Evolutionary conservation across 2,113 vertebrate genomes (phyloP).

Genomic region (Xenopus laevis): DNA sequence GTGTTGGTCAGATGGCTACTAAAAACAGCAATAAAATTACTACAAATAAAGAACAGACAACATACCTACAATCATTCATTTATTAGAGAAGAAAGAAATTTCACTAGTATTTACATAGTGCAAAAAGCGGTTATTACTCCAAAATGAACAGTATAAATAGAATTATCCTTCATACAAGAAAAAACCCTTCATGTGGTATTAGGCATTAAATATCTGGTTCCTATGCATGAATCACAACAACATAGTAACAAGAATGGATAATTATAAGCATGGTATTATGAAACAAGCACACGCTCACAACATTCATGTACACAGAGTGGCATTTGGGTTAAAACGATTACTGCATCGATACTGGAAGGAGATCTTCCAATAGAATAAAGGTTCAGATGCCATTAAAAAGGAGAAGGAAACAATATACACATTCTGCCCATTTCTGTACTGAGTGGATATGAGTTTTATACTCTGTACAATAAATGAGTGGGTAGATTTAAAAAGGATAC

Average conservation of each 20-base stretch:
- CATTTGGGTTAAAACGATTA: too few relatives aligned
- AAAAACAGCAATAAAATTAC: too few relatives aligned
- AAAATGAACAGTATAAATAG: slow-evolving; percentile 62
- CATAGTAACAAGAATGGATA: neutral
- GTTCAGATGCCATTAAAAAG: too few relatives aligned
- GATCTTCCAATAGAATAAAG: too few relatives aligned
- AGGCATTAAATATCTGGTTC: slow-evolving; percentile 34
- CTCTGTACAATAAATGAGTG: too few relatives aligned
- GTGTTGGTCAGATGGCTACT: too few relatives aligned
- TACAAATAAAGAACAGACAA: neutral
- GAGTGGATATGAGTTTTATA: too few relatives aligned
- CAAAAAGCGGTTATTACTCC: slow-evolving; percentile 83
- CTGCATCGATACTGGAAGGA: too few relatives aligned
- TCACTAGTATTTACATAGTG: slow-evolving; percentile 92
- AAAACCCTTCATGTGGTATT: slow-evolving; percentile 60
- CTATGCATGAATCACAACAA: slow-evolving; percentile 4
- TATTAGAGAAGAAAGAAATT: slow-evolving; percentile 84
- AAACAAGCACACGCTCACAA: slow-evolving; percentile 6
- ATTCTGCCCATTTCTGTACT: too few relatives aligned
- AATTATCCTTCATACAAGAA: slow-evolving; percentile 68
- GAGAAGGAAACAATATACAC: too few relatives aligned
- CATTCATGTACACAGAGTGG: too few relatives aligned
- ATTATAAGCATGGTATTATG: slow-evolving; percentile 13
- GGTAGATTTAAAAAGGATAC: too few relatives aligned
- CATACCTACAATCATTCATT: slow-evolving; percentile 72